Base-by-base conservation (phyloP, 2,113 vertebrate species). In the Malurus melanocephalus region DNA sequence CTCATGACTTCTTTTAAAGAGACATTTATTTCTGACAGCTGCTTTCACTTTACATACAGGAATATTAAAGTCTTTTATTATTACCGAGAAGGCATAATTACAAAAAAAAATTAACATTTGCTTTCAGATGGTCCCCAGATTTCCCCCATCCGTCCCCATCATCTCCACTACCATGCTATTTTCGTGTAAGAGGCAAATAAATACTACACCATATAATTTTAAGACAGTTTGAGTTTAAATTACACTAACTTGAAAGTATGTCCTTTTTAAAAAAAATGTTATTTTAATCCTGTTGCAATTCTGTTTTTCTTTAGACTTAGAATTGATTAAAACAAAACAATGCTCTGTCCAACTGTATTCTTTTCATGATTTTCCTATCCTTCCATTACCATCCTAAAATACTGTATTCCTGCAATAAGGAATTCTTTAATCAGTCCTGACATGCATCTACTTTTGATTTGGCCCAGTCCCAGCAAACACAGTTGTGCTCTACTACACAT, bases 361-460 rank as follows among this genome's bases (percentile, higher is more conserved):
- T 96, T 90, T 87, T 93, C 79, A 93, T 52, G 11, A 81, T 73
- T 91, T 96, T 94, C 87, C 87, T 84, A 93, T 97, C 90, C 88
- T 95, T 96, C 85, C 84, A 81, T 85, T 94, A 90, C 89, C 80
- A 86, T 73, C 77, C 93, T 83, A 94, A 96, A 97, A 93, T 59
- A 83, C 89, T 80, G 30, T 51, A 88, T 60, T 96, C 61, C 89
- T 92, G 89, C 55, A 93, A 65, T 89, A 89, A 49, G 46, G 85
- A 93, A 92, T 92, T 95, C 85, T 95, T 96, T 94, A 93, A 97
- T 97, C 93, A 95, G 60, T 83, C 55, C 75, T 93, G 94, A 97
- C 94, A 96, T 71, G 90, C 69, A 77, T 92, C 53, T n/a, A 30
- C 84, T 96, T 96, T 97, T 91, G 27, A 38, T 69, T 94, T 97